These are phyloP conservation scores for Brachypalpus laphriformis DNA, from an alignment of 2,888 invertebrate genomes.

Conservation along the genomic window DNA sequence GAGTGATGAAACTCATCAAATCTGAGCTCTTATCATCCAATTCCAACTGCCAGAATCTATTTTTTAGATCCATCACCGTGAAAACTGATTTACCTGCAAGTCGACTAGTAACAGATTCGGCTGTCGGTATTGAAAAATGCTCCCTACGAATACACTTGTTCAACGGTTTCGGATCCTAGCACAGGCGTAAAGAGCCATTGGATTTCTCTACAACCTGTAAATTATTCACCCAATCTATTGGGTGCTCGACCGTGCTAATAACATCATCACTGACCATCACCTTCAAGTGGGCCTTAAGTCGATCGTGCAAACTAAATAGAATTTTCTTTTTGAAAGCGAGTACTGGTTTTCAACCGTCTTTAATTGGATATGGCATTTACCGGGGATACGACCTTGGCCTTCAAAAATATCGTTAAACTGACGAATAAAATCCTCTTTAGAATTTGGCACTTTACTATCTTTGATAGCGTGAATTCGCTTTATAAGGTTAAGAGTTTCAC, in stretches of 20 bases:
- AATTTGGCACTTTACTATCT: constrained; percentile 40
- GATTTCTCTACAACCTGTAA: constrained; percentile 60
- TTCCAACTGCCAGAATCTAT: constrained; percentile 60
- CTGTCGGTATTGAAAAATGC: constrained; percentile 76
- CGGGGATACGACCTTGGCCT: constrained; percentile 6
- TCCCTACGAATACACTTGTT: constrained; percentile 75
- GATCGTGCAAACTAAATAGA: constrained; percentile 34
- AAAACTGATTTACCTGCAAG: constrained; percentile 64
- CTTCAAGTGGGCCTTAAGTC: constrained; percentile 41
- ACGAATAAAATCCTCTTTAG: neutral
- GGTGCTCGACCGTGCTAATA: constrained; percentile 60
- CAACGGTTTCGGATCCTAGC: constrained; percentile 75
- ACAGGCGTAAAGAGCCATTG: constrained; percentile 64
- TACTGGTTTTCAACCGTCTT: constrained; percentile 22
- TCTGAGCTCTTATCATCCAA: constrained; percentile 59
- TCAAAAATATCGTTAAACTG: constrained; percentile 34
- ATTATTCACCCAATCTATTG: constrained; percentile 68
- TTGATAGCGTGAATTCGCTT: constrained; percentile 18
- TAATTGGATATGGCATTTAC: constrained; percentile 36
- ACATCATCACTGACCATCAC: constrained; percentile 40
- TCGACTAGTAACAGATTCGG: constrained; percentile 64
- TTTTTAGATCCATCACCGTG: constrained; percentile 62
- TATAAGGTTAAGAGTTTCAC: constrained; percentile 17
- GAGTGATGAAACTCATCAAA: constrained; percentile 66
- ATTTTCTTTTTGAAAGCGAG: constrained; percentile 53